A percentile compares a stretch with the other conserved stretches of the same genome.
phyloP scores from a whole-genome alignment of 1,140 invertebrate species.

The Drosophila virilis region DNA sequence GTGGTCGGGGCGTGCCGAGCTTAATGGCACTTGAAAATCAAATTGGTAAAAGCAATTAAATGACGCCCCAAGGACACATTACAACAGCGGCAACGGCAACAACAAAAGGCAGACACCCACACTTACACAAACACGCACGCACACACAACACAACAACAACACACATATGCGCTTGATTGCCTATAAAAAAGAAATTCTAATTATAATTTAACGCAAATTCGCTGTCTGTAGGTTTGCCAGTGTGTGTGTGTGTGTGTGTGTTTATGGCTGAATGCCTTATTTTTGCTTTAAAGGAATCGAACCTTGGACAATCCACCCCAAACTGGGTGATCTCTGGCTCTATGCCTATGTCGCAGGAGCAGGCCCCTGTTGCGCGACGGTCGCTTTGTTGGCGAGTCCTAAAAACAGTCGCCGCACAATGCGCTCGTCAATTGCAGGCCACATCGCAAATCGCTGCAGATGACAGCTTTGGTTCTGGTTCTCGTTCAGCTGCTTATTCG shows the following conservation, averaged over 20 bases:
- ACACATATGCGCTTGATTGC: conserved; percentile 60
- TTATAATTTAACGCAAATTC: conserved; percentile 82
- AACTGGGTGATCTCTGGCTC: conserved; percentile 33
- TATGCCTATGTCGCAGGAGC: conserved; percentile 4
- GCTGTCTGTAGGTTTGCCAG: conserved; percentile 45
- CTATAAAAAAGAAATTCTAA: conserved; percentile 83
- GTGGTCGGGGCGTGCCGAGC: conserved; percentile 62
- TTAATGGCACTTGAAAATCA: conserved; percentile 84
- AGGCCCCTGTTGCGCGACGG: conserved; percentile 66
- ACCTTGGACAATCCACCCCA: conserved; percentile 57
- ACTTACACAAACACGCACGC: conserved; percentile 29
- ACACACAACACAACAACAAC: conserved; percentile 29
- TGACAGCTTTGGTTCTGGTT: conserved; percentile 58
- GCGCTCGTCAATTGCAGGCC: conserved; percentile 76
- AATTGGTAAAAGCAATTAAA: conserved; percentile 84
- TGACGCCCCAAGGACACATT: conserved; percentile 84
- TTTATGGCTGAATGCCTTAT: conserved; percentile 59
- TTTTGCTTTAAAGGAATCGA: conserved; percentile 66
- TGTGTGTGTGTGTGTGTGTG: conserved; percentile 28
- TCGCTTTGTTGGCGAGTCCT: conserved; percentile 70
- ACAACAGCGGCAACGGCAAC: conserved; percentile 64
- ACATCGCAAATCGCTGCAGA: conserved; percentile 44
- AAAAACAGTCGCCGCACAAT: conserved; percentile 76
- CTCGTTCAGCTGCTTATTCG: conserved; percentile 19
- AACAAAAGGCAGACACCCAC: conserved; percentile 41